Conservation (phyloP, 1,140 invertebrate species). For the Hypsibius dujardini region DNA sequence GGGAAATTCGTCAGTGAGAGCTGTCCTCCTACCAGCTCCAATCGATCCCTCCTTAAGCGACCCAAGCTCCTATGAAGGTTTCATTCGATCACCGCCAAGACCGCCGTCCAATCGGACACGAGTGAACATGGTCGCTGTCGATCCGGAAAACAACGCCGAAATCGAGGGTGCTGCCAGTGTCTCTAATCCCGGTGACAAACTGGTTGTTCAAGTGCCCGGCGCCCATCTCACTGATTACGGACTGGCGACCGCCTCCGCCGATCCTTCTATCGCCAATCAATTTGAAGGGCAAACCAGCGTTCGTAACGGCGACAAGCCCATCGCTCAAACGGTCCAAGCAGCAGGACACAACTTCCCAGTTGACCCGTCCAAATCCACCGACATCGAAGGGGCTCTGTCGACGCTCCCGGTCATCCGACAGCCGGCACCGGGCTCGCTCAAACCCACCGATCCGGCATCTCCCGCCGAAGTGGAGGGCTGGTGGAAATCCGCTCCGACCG, state of each 20-base stretch:
- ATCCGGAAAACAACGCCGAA: neutral
- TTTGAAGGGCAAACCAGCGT: too few species aligned
- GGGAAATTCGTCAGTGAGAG: too few species aligned
- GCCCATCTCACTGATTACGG: neutral
- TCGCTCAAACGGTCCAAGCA: neutral
- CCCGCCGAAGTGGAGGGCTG: neutral
- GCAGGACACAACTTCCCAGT: neutral
- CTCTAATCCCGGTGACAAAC: neutral
- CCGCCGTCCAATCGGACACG: too few species aligned
- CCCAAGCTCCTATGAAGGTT: too few species aligned
- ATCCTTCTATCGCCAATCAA: neutral
- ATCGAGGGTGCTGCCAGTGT: conserved; percentile 16
- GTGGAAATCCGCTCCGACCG: too few species aligned
- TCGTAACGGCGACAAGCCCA: too few species aligned
- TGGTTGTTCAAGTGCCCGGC: neutral
- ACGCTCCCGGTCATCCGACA: neutral
- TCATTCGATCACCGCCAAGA: too few species aligned
- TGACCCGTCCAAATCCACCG: neutral
- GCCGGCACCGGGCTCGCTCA: neutral
- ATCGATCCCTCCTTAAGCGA: too few species aligned
- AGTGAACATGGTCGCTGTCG: neutral
- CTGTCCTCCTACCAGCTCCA: too few species aligned
- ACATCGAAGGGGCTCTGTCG: neutral
- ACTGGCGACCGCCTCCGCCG: neutral
- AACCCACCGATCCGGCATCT: neutral